Conservation (phyloP, 2,113 vertebrate genomes). For the Cheirogaleus medius region DNA sequence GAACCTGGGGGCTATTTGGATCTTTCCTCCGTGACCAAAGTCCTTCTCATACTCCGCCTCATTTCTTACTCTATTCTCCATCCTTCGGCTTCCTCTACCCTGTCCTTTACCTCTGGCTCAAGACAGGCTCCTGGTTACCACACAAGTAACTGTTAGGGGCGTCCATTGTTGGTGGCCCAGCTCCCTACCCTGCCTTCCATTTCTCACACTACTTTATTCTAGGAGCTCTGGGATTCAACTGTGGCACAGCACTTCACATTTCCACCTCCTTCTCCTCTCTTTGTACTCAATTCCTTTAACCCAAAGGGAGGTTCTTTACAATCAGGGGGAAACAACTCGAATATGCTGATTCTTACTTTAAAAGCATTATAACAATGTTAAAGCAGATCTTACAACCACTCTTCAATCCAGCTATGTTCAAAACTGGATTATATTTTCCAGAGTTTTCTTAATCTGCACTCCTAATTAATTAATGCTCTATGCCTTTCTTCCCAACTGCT, state of each 20-base stretch:
- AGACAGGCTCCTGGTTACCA: not conserved
- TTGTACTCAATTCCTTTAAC: not conserved
- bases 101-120: not conserved
- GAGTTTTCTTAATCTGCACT: not conserved
- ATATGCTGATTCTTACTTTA: not conserved
- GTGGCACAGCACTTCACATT: too few species aligned
- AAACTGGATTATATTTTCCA: not conserved
- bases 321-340: not conserved
- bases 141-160: not conserved
- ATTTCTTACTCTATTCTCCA: not conserved
- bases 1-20: not conserved
- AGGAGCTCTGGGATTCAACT: not conserved
- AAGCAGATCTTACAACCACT: not conserved
- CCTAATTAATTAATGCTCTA: not conserved
- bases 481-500: not conserved
- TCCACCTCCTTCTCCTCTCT: not conserved
- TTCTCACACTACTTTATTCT: not conserved
- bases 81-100: not conserved
- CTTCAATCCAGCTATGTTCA: not conserved
- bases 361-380: not conserved
- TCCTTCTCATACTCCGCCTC: not conserved
- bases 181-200: fast-evolving
- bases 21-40: not conserved
- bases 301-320: not conserved
- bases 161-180: not conserved